A percentile compares a stretch with the other conserved stretches of the same genome.
phyloP scores from a whole-genome alignment of 2,888 invertebrate species.

The Kryphioiulus occultus region DNA sequence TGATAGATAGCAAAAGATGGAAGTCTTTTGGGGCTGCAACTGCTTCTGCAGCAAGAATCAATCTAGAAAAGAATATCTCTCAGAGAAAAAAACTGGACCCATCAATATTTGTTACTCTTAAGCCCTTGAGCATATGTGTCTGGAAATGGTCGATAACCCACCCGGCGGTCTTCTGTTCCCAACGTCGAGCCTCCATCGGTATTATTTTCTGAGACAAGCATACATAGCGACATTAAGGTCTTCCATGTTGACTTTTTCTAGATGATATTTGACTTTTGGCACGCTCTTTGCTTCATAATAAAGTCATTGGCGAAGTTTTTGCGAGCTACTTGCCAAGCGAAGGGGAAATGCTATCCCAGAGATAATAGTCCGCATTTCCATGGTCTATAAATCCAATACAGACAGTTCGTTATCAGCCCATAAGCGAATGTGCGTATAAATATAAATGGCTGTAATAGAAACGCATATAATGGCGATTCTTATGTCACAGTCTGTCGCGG shows the following conservation, averaged over 20 bases:
- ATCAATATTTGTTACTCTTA: conserved; percentile 38
- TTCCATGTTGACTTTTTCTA: conserved; percentile 36
- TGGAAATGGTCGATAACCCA: conserved; percentile 34
- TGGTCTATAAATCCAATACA: conserved; percentile 36
- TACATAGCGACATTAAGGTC: conserved; percentile 38
- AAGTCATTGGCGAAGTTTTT: conserved; percentile 40
- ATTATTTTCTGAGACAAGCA: conserved; percentile 32
- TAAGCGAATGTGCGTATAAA: conserved; percentile 40
- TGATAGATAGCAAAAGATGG: conserved; percentile 21
- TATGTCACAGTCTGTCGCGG: not conserved
- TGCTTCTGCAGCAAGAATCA: conserved; percentile 39
- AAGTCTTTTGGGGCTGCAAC: not conserved
- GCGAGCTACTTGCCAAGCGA: conserved; percentile 17
- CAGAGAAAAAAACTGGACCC: conserved; percentile 33
- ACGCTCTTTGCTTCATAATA: conserved; percentile 40
- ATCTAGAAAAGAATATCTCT: conserved; percentile 18
- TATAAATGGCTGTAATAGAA: conserved; percentile 36
- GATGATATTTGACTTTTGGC: conserved; percentile 40
- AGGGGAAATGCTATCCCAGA: conserved; percentile 21
- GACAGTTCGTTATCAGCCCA: conserved; percentile 40
- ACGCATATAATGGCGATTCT: conserved; percentile 13
- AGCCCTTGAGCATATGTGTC: conserved; percentile 39
- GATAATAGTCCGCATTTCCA: conserved; percentile 39
- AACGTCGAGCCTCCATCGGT: not conserved
- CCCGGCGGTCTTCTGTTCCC: conserved; percentile 31